These are phyloP conservation scores for Tapera naevia DNA, from an alignment of 2,797 vertebrate species.

Conservation along the genomic window DNA sequence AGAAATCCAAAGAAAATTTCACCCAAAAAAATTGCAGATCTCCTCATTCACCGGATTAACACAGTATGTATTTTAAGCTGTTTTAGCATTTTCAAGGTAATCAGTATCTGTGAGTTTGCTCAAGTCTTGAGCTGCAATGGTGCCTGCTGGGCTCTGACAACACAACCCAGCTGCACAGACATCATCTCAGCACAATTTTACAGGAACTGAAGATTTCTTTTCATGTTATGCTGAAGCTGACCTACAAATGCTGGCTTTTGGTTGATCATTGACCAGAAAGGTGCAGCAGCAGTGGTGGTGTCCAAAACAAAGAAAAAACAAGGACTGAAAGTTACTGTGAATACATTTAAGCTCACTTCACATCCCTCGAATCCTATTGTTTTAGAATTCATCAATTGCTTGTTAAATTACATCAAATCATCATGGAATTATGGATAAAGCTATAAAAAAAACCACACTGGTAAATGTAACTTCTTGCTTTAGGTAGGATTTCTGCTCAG, in stretches of 20 bases:
- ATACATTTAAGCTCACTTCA: slow-evolving; percentile 68
- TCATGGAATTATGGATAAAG: slow-evolving; percentile 33
- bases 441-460: not conserved
- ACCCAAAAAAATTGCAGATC: not conserved
- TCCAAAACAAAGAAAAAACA: slow-evolving; percentile 62
- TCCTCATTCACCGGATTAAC: not conserved
- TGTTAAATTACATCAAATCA: slow-evolving; percentile 72
- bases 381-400: slow-evolving; percentile 68
- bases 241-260: not conserved
- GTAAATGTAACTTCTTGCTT: slow-evolving; percentile 36
- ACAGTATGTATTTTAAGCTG: not conserved
- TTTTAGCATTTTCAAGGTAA: not conserved
- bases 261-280: slow-evolving; percentile 23
- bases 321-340: slow-evolving; percentile 53
- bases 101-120: not conserved
- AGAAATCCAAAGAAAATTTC: not conserved
- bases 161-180: not conserved
- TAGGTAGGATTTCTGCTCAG: not conserved
- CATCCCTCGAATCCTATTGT: slow-evolving; percentile 13
- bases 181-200: not conserved
- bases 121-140: not conserved
- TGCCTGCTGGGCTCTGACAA: not conserved
- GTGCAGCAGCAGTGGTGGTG: slow-evolving; percentile 30
- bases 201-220: not conserved
- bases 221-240: not conserved